Base-by-base conservation (phyloP, 2,888 invertebrate genomes). In the Gastracanthus pulcherrimus region DNA sequence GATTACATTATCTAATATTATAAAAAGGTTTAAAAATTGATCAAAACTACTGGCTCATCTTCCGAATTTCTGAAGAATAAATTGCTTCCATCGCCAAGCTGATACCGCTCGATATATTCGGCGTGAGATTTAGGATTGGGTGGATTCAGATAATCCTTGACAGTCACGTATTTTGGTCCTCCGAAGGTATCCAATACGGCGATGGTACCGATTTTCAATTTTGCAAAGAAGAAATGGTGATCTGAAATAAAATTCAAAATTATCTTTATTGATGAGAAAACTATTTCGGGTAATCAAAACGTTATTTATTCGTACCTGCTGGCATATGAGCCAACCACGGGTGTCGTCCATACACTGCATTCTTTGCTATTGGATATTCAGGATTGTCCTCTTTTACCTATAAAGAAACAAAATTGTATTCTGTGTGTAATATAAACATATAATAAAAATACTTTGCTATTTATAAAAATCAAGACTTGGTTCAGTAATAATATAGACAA, bases 111-210 rank as follows among this genome's bases (percentile, higher is more conserved):
- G 0, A 51, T 9, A 29, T 48, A 71, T 1, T 81, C 67, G 1
- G n/a, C 4, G 19, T 36, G 29, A 55, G 67, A 16, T 16, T n/a
- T 48, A 26, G 60, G 5, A n/a, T 77, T 62, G 0, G 87, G 85
- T n/a, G 88, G 88, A 78, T 90, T 76, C 19, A 94, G 93, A 86
- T 96, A 96, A 83, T 96, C 95, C 23, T 93, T 91, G 0, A 94
- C 92, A 0, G 92, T 90, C 23, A 96, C 94, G 89, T 93, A 94
- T 86, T 94, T 94, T 19, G 96, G 95, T 2, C 97, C 96, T 2
- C 97, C 97, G 89, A 96, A 97, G 91, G 94, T 95, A 89, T 97
- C 97, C 86, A 97, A 92, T 85, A 97, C 94, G 13, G 94, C 94
- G 76, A 97, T 95, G 86, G 95, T 94, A 41, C 93, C 92, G 67